Conservation (phyloP, 2,113 vertebrate species). For the Pelvicachromis taeniatus region DNA sequence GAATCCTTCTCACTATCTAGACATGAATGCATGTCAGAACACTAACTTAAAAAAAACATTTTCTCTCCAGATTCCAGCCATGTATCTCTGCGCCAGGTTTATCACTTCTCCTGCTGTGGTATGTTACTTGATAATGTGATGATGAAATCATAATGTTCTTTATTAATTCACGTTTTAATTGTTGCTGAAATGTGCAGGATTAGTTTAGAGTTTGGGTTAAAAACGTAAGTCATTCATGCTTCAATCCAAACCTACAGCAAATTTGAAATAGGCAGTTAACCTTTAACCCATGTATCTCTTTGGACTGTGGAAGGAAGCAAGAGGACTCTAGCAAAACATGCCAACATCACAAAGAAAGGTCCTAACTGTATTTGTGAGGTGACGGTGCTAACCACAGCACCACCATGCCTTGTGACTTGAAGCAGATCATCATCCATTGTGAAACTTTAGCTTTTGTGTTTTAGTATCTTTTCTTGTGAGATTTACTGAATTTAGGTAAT, state of each 20-base stretch:
- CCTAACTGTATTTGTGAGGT: no score
- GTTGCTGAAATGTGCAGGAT: background rate
- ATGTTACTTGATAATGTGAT: conserved; percentile 16
- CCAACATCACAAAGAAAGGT: no score
- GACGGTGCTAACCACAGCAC: no score
- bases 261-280: no score
- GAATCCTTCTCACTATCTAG: background rate
- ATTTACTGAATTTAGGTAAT: no score
- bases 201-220: background rate
- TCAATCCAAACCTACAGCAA: background rate
- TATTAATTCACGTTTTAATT: background rate
- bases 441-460: no score
- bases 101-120: conserved; percentile 76
- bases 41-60: background rate
- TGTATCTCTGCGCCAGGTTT: conserved; percentile 80
- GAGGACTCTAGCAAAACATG: no score
- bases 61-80: conserved; percentile 63
- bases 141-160: background rate
- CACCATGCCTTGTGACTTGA: no score
- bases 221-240: background rate
- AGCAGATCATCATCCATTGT: no score
- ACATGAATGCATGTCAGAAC: background rate
- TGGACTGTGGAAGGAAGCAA: no score
- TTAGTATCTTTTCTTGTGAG: no score
- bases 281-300: no score